These are phyloP conservation scores for Magallana angulata DNA, from an alignment of 1,140 invertebrate genomes.

Conservation along the genomic window DNA sequence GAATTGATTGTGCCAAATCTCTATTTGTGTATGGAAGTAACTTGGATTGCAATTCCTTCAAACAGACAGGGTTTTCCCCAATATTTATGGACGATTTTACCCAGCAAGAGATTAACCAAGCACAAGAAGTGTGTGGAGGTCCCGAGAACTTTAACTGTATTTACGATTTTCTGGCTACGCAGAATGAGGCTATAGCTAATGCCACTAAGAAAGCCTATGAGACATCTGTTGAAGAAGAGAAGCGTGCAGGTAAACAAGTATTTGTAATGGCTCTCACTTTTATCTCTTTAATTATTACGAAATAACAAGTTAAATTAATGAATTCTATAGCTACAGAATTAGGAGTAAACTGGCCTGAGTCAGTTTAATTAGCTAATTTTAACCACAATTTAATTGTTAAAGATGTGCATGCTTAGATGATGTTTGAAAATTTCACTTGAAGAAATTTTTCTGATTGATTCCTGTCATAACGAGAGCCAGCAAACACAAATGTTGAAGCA, in stretches of 20 bases:
- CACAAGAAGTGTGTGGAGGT: slow-evolving; percentile 14
- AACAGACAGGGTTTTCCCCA: slow-evolving; percentile 5
- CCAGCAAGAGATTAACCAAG: not conserved
- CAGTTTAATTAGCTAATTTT: no score
- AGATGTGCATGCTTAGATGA: no score
- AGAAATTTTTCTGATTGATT: no score
- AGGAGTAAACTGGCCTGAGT: no score
- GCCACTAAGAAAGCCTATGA: not conserved
- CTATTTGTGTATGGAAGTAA: slow-evolving; percentile 1
- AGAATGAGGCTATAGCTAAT: not conserved
- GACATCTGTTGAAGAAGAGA: not conserved
- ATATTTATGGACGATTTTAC: slow-evolving; percentile 23
- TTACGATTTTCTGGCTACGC: slow-evolving; percentile 31
- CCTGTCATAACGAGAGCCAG: no score
- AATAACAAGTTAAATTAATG: no score
- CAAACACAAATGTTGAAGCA: no score
- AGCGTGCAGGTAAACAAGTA: not conserved
- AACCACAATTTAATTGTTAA: no score
- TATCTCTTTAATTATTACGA: no score
- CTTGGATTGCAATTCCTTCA: not conserved
- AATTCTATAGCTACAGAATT: no score
- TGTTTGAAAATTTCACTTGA: no score
- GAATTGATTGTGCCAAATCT: slow-evolving; percentile 30
- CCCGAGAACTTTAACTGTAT: slow-evolving; percentile 22
- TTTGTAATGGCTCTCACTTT: no score